These are phyloP conservation scores for Tetramorium bicarinatum DNA, from an alignment of 2,888 invertebrate genomes.

Conservation along the genomic window DNA sequence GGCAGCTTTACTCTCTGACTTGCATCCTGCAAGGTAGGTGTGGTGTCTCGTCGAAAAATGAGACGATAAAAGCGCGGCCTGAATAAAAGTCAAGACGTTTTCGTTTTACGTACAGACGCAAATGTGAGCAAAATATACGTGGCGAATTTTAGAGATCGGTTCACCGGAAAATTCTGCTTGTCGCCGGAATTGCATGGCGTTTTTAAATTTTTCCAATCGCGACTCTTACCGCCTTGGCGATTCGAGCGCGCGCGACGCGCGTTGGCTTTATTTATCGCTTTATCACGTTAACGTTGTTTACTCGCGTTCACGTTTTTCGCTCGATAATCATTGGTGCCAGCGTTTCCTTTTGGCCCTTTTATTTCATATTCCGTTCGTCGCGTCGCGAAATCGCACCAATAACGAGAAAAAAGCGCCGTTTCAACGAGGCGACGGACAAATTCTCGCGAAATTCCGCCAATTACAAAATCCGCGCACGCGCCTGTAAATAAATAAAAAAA, in stretches of 20 bases:
- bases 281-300: constrained; percentile 50
- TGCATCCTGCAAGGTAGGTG: neutral
- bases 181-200: constrained; percentile 9
- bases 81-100: constrained; percentile 55
- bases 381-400: constrained; percentile 46
- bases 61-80: constrained; percentile 53
- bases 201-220: constrained; percentile 32
- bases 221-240: constrained; percentile 16
- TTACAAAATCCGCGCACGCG: constrained; percentile 48
- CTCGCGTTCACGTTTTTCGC: constrained; percentile 34
- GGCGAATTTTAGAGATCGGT: constrained; percentile 34
- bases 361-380: constrained; percentile 40
- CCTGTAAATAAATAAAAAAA: constrained; percentile 45
- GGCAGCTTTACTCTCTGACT: constrained; percentile 28
- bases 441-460: constrained; percentile 51
- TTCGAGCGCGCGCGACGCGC: neutral
- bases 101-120: constrained; percentile 41
- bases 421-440: constrained; percentile 42
- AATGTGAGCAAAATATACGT: constrained; percentile 38
- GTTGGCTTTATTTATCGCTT: constrained; percentile 45
- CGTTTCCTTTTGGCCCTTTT: constrained; percentile 21
- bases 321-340: constrained; percentile 25
- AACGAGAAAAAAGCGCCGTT: constrained; percentile 44
- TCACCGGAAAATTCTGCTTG: constrained; percentile 24
- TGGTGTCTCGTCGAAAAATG: constrained; percentile 50